Evolutionary conservation across 2,113 vertebrate species (phyloP).

Genomic region (Otis tarda): DNA sequence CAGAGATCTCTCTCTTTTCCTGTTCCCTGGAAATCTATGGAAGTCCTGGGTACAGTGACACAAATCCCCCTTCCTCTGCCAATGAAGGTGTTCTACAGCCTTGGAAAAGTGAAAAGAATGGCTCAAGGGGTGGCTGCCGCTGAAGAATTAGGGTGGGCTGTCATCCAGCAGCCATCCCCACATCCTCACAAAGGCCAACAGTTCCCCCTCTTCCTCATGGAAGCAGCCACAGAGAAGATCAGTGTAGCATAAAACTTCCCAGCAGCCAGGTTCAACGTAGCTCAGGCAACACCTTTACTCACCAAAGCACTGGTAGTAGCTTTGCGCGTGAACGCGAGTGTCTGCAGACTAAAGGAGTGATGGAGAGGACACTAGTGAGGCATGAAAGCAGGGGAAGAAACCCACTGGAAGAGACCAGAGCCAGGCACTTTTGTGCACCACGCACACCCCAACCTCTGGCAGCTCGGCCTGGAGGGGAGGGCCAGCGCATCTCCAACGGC

Average conservation of each 20-base stretch:
- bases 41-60: not conserved
- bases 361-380: not conserved
- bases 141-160: not conserved
- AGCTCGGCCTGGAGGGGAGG: not conserved
- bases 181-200: not conserved
- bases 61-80: not conserved
- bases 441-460: not conserved
- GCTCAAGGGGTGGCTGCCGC: not conserved
- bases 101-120: not conserved
- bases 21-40: not conserved
- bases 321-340: fast-evolving
- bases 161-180: not conserved
- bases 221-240: not conserved
- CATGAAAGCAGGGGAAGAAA: not conserved
- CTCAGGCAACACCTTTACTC: not conserved
- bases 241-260: not conserved
- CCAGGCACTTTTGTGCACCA: not conserved
- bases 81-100: not conserved
- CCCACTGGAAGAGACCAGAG: not conserved
- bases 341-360: not conserved
- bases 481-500: not conserved
- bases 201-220: not conserved
- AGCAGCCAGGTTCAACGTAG: not conserved
- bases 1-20: not conserved
- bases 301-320: not conserved